These are phyloP conservation scores for Drosophila nigricruria DNA, from an alignment of 2,888 invertebrate genomes.

Conservation along the genomic window DNA sequence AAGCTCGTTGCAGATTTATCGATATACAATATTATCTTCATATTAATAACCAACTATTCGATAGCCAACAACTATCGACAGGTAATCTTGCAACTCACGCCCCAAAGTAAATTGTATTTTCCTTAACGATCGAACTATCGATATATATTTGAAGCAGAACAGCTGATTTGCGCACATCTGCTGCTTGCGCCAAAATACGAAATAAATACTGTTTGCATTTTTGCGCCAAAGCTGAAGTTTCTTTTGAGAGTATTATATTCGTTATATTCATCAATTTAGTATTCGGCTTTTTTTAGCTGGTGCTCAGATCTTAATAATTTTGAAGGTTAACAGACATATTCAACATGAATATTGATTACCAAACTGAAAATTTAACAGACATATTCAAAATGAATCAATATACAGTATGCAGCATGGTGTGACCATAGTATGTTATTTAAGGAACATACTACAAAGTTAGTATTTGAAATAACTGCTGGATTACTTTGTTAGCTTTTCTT, in stretches of 20 bases:
- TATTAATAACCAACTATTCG: neutral
- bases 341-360: too few relatives aligned
- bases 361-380: neutral
- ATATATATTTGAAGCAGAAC: neutral
- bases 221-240: neutral
- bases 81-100: neutral
- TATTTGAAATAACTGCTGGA: too few relatives aligned
- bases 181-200: neutral
- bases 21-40: neutral
- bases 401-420: neutral
- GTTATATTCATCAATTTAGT: neutral
- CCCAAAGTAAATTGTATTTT: neutral
- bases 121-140: neutral
- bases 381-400: neutral
- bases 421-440: neutral
- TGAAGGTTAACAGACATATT: too few relatives aligned
- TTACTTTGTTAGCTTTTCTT: too few relatives aligned
- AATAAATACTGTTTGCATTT: neutral
- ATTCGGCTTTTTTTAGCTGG: neutral
- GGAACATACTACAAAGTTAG: neutral
- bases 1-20: neutral
- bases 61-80: neutral
- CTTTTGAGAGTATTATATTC: too few relatives aligned
- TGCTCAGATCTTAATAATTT: too few relatives aligned
- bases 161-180: neutral